Evolutionary conservation across 1,140 invertebrate genomes (phyloP).

Genomic region (Stratiolaelaps scimitus): DNA sequence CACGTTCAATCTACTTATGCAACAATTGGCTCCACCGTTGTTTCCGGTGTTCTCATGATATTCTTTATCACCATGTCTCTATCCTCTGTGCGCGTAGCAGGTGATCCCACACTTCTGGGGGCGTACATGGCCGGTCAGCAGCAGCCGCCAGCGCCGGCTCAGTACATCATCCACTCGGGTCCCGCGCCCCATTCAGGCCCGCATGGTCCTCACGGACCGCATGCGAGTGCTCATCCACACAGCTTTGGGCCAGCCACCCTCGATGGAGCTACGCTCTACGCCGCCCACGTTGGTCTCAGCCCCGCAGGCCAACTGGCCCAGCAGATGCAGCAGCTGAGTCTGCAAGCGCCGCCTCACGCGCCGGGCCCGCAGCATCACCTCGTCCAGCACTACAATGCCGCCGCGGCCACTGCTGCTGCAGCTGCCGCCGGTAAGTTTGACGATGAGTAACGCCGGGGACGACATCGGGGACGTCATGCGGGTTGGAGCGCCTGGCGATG

Average conservation of each 20-base stretch:
- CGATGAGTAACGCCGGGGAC: no score
- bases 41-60: no score
- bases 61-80: no score
- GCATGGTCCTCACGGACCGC: slow-evolving; percentile 17
- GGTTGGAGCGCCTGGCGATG: no score
- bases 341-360: slow-evolving; percentile 9
- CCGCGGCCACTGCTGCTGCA: slow-evolving; percentile 2
- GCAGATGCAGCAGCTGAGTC: slow-evolving; percentile 22
- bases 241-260: slow-evolving; percentile 10
- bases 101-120: slow-evolving; percentile 17
- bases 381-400: slow-evolving; percentile 27
- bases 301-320: slow-evolving; percentile 10
- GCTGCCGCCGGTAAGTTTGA: slow-evolving; percentile 27
- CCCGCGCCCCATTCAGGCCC: slow-evolving; percentile 8
- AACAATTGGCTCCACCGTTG: no score
- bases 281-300: slow-evolving; percentile 17
- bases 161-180: slow-evolving; percentile 25
- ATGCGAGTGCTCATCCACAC: slow-evolving; percentile 10
- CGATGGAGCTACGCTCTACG: slow-evolving; percentile 20
- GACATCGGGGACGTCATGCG: no score
- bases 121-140: slow-evolving; percentile 25
- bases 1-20: no score
- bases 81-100: not conserved
- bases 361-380: slow-evolving; percentile 11
- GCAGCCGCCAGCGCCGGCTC: slow-evolving; percentile 14